Percentiles rank a stretch among this genome's conserved stretches.
phyloP scores from a whole-genome alignment of 2,113 vertebrate genomes.

The Lycocorax pyrrhopterus region DNA sequence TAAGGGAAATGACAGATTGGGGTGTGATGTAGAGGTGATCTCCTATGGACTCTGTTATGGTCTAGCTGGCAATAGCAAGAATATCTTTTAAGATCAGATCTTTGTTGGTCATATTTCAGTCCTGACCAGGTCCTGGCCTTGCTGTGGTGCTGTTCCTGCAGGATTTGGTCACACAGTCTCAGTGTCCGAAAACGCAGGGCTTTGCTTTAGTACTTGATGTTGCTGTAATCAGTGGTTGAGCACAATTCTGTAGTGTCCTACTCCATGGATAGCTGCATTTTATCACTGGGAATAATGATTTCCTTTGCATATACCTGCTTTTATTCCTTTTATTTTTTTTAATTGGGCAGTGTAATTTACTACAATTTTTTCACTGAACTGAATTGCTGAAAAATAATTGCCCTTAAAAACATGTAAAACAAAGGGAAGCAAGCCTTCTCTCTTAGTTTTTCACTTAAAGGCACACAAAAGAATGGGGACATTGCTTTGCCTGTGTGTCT shows the following conservation, averaged over 20 bases:
- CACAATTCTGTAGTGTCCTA: neutral
- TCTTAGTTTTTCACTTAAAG: neutral
- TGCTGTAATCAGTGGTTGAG: neutral
- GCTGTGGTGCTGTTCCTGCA: neutral
- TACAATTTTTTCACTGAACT: neutral
- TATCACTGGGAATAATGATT: neutral
- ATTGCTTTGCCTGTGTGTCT: neutral
- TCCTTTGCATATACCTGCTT: neutral
- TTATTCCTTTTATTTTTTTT: neutral
- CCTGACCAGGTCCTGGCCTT: neutral
- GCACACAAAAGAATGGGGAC: neutral
- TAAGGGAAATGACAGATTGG: neutral
- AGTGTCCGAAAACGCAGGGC: neutral
- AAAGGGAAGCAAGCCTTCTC: neutral
- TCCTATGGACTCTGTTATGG: neutral
- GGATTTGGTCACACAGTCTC: neutral
- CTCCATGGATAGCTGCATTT: neutral
- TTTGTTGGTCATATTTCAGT: neutral
- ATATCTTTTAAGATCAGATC: neutral
- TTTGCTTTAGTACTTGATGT: neutral
- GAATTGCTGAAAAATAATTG: neutral
- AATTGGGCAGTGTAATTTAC: neutral
- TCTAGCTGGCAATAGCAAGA: neutral
- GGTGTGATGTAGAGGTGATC: neutral
- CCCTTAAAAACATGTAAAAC: neutral